Conservation (phyloP, 2,888 invertebrate species). For the Erpobdella octoculata region DNA sequence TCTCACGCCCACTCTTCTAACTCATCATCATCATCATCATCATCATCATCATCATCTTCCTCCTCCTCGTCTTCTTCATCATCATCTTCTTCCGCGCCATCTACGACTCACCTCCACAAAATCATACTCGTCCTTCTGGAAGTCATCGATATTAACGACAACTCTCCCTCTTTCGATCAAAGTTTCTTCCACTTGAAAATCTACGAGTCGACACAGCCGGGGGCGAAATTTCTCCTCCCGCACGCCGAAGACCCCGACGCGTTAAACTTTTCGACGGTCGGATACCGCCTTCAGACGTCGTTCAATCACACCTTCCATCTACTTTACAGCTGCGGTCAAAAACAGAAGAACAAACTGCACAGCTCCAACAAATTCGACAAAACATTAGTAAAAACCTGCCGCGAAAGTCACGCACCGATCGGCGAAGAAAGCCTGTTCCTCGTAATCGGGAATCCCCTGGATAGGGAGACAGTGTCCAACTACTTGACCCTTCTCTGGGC, state of each 20-base stretch:
- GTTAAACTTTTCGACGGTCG: background rate
- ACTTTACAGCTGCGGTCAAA: background rate
- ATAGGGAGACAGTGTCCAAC: background rate
- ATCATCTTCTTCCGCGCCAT: background rate
- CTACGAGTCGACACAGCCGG: background rate
- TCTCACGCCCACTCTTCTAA: too few relatives aligned
- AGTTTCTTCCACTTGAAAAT: background rate
- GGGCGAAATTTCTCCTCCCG: background rate
- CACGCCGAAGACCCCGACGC: background rate
- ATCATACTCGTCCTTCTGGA: background rate
- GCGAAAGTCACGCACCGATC: background rate
- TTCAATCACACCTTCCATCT: background rate
- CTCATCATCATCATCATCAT: background rate
- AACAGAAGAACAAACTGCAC: background rate
- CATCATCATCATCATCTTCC: too few relatives aligned
- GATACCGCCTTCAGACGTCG: background rate
- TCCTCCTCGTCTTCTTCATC: background rate
- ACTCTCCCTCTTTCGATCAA: background rate
- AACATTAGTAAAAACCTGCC: background rate
- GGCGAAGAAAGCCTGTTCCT: background rate
- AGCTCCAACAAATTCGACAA: too few relatives aligned
- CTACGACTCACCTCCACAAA: background rate
- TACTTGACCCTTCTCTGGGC: background rate
- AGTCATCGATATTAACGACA: conserved; percentile 11
- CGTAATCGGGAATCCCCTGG: background rate